phyloP scores from a whole-genome alignment of 2,797 vertebrate genomes.

The Eulemur mongoz region DNA sequence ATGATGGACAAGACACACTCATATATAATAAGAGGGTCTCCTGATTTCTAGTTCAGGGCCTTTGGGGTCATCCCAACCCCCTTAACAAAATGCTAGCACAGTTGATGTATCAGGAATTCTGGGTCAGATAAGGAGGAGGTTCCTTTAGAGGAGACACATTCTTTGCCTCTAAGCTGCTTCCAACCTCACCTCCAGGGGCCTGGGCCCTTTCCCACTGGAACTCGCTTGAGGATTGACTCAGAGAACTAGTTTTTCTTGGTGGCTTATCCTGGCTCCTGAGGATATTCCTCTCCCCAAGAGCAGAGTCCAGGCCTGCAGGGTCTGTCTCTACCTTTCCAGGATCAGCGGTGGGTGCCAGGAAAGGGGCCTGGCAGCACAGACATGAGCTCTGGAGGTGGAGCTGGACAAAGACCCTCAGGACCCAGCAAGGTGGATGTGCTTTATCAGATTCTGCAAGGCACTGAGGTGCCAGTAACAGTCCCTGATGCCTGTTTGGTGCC shows the following conservation, averaged over 20 bases:
- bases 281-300: conserved; percentile 25
- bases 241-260: conserved; percentile 64
- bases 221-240: conserved; percentile 22
- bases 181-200: not conserved
- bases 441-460: not conserved
- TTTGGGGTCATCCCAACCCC: not conserved
- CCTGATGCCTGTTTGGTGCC: not conserved
- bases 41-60: not conserved
- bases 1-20: not conserved
- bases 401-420: not conserved
- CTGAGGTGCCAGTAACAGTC: not conserved
- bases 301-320: not conserved
- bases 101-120: not conserved
- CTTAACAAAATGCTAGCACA: not conserved
- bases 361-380: not conserved
- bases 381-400: not conserved
- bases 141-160: conserved; percentile 6
- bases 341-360: not conserved
- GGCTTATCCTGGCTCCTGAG: conserved; percentile 12
- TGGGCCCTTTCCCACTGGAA: not conserved
- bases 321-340: not conserved
- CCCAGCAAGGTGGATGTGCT: not conserved
- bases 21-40: not conserved
- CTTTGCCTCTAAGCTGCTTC: conserved; percentile 1
- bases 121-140: not conserved